A percentile compares a stretch with the other conserved stretches of the same genome.
Conservation (phyloP, 2,113 vertebrate species). For the Pollimyrus isidori region DNA sequence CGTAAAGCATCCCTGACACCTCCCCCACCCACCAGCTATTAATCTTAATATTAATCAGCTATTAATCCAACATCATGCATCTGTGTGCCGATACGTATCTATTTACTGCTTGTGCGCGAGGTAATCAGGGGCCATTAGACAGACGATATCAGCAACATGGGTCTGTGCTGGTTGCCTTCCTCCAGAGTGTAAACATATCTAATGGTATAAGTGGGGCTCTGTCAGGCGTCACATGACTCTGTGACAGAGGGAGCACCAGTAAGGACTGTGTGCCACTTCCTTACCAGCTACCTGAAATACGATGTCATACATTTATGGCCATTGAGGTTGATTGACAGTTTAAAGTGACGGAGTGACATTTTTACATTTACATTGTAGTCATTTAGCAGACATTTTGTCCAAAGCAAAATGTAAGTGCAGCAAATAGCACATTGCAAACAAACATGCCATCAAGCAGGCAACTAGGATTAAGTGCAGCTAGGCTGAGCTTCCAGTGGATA, state of each 20-base stretch:
- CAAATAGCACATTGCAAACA: neutral
- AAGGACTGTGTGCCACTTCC: neutral
- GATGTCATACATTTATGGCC: constrained; percentile 19
- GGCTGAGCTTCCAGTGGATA: neutral
- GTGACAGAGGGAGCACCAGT: neutral
- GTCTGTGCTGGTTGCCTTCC: neutral
- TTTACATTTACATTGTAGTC: neutral
- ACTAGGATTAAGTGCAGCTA: neutral
- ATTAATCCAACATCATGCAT: neutral
- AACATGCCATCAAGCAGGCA: neutral
- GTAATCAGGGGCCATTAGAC: neutral
- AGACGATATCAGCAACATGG: neutral
- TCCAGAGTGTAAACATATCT: neutral
- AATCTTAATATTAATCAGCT: constrained; percentile 9
- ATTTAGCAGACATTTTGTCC: neutral
- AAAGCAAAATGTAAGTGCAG: neutral
- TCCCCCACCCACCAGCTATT: neutral
- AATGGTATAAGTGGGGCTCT: neutral
- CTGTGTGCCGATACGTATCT: neutral
- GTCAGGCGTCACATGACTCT: neutral
- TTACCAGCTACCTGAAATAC: constrained; percentile 31
- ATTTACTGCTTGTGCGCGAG: neutral
- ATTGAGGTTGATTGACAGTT: constrained; percentile 24
- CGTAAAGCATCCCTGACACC: neutral
- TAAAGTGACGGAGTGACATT: constrained; percentile 15